Evolutionary conservation across 2,113 vertebrate species (phyloP), one percentile per base, ranked within the genome.

Genomic region (Syrmaticus mikado): DNA sequence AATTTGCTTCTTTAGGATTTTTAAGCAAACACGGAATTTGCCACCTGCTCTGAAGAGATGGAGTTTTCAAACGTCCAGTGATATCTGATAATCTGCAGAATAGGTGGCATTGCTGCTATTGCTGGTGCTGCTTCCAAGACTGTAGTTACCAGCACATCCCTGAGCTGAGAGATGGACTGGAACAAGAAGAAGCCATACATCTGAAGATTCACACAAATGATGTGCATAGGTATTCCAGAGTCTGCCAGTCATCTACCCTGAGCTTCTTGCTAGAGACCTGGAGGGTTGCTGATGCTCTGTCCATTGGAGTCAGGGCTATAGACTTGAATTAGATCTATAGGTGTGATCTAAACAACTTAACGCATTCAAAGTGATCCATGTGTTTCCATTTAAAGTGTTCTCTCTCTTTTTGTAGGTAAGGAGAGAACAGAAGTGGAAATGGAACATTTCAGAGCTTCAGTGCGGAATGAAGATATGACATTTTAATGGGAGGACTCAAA

Each of bases 121-220:
- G n/a, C 17, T 0, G 2, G 6, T 9, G 36, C 10, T 55, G 13
- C 40, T 68, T 82, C 30, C 8, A 43, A 52, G 5, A 30, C 4
- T 13, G 61, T 6, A 10, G 75, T 67, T 75, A 8, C 10, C 22
- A 62, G 48, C 5, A 22, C 0, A 0, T 41, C 10, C 11, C 8
- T 48, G 24, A 11, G 10, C n/a, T 7, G 45, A 43, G 17, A 77
- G 34, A 7, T 60, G 28, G 16, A 3, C 25, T 5, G 4, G n/a
- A 11, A 21, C 30, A 64, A 75, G 41, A 14, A 14, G 32, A 74
- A 82, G 57, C 5, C 10, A 15, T 4, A 20, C 4, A 36, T 9
- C 3, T 1, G 0, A 24, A 73, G 22, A 28, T 77, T n/a, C 1
- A 0, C 66, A 53, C 15, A 30, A 30, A 53, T 5, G 11, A 3